Evolutionary conservation across 2,888 invertebrate species (phyloP), one percentile per base, ranked within the genome.

Genomic region (Sphaeridia pumilis): DNA sequence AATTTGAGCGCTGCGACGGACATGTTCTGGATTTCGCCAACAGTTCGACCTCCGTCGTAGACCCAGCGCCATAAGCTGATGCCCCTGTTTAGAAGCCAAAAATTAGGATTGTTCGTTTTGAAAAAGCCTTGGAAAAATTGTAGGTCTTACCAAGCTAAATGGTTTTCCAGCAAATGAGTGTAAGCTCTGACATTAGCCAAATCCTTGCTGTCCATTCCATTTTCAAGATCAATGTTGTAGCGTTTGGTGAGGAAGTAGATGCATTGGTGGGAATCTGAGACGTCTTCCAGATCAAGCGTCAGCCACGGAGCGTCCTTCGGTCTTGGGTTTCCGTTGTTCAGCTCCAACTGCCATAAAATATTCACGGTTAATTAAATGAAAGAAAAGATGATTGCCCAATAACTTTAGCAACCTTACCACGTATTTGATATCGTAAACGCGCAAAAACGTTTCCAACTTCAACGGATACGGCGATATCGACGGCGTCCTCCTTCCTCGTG

Each of bases 1-100:
- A 61, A 44, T 22, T 49, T 46, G 4, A 52, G 34, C 1, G 58
- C 60, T 46, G 55, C 52, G n/a, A 47, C 24, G 20, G 63, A 57
- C 7, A 63, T 49, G 14, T 55, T 36, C 38, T 63, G 63, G 43
- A 63, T 61, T 17, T 60, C 54, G 42, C 51, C 50, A 12, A 63
- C 24, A 35, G 48, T 54, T 28, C 51, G 47, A 0, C 58, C 61
- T 17, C 56, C 58, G 26, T 63, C 63, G 36, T 63, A 63, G 14
- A 63, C 63, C 63, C 63, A 63, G 24, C 63, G 44, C 59, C 59
- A 63, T 10, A 63, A 46, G 12, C 61, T 58, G 17, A 63, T 61
- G 4, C 63, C 61, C 63, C 61, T 61, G 10, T 5, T n/a, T n/a
- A n/a, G n/a, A n/a, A n/a, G n/a, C n/a, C n/a, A n/a, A n/a, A n/a